Base-by-base conservation (phyloP, 2,797 vertebrate species). In the Eulemur albifrons region DNA sequence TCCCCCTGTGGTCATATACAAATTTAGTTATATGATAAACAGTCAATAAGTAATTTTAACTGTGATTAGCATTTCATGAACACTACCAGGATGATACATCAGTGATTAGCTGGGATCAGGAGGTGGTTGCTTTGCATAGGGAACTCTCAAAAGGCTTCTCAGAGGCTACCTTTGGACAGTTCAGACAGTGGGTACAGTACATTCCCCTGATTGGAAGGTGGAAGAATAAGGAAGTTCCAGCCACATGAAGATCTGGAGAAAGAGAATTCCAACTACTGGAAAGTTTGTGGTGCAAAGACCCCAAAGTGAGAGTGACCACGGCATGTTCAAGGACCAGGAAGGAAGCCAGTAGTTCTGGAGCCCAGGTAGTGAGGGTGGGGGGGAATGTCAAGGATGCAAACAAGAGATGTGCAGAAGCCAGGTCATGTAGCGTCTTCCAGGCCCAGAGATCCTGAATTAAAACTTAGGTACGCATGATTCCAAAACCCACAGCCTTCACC, bases 21-120 rank as follows among this genome's bases (percentile, higher is more conserved):
- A 88, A 91, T 45, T 59, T 93, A 95, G 67, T 81, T 95, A 73
- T 84, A 73, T 17, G 85, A 63, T 70, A 94, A 86, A 52, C 5
- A 40, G 18, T 85, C 88, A 73, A 54, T 73, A 63, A 90, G 72
- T 83, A 43, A 52, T 81, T 95, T 90, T 69, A 85, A 59, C 20
- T 83, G 2, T 93, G 23, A 48, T 95, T 83, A 84, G 27, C 69
- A 91, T 57, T 96, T 92, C 25, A 89, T n/a, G 50, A 65, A 45
- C 20, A 45, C 75, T 27, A 72, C 38, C 61, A 80, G 45, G 40
- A 81, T 87, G 25, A 30, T 48, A 76, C 27, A 73, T 15, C 13
- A 25, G 45, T 86, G 45, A 94, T 65, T 81, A 79, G 69, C 69
- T 86, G n/a, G 69, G 38, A 5, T 79, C 21, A 50, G 13, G 11